Conservation (phyloP, 2,113 vertebrate species). For the Maylandia zebra region DNA sequence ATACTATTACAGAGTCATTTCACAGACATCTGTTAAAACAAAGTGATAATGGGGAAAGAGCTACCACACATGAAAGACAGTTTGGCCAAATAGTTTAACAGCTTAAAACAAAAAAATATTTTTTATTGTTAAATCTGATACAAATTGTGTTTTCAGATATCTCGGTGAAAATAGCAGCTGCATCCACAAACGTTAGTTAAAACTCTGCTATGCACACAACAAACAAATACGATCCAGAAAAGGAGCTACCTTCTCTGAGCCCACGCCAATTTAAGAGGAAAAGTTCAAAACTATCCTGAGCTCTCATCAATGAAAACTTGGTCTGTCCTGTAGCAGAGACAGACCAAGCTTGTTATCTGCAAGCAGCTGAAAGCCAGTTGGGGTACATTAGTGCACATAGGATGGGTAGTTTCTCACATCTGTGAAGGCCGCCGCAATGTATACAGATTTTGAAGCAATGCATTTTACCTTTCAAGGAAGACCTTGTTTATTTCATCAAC, state of each 20-base stretch:
- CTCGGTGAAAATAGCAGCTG: not conserved
- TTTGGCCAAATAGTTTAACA: not conserved
- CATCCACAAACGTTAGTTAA: not conserved
- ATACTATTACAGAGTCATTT: not conserved
- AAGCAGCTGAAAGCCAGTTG: not conserved
- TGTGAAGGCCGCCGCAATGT: fast-evolving
- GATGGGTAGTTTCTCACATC: not conserved
- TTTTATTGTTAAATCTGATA: not conserved
- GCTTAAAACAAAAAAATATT: not conserved
- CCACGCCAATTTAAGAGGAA: not conserved
- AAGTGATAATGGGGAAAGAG: not conserved
- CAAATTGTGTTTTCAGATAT: not conserved
- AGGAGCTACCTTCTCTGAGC: not conserved
- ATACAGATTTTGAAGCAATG: not conserved
- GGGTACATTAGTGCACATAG: not conserved
- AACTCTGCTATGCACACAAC: not conserved
- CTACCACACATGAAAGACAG: not conserved
- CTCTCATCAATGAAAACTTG: not conserved
- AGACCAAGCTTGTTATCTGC: not conserved
- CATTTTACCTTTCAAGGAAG: not conserved
- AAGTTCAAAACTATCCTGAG: not conserved
- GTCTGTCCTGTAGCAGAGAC: not conserved
- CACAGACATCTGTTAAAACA: not conserved
- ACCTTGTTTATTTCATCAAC: not conserved
- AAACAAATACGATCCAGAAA: not conserved